Percentiles rank a stretch among this genome's conserved stretches.
Evolutionary conservation across 2,888 invertebrate genomes (phyloP).

Genomic region (Antheraea assamensis): DNA sequence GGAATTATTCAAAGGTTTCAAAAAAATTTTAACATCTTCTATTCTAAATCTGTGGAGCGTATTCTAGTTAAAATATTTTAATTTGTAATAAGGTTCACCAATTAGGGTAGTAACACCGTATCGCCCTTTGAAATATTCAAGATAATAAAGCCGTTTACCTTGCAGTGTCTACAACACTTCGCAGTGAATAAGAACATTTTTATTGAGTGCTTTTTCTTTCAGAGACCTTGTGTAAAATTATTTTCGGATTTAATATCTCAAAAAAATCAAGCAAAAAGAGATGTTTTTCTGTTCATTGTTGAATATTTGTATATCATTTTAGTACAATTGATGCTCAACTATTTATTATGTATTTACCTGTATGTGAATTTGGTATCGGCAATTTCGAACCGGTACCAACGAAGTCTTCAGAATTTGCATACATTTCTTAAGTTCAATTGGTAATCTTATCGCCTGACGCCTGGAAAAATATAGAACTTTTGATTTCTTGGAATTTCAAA

Average conservation of each 20-base stretch:
- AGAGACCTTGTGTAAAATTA: background rate
- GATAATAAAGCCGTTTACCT: slow-evolving; percentile 1
- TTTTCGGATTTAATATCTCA: background rate
- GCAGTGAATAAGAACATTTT: background rate
- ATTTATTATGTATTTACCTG: too few species aligned
- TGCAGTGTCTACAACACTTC: background rate
- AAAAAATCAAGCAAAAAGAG: too few species aligned
- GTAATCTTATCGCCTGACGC: too few species aligned
- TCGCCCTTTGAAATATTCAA: background rate
- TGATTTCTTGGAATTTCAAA: too few species aligned
- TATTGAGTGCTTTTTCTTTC: background rate
- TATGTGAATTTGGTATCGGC: too few species aligned
- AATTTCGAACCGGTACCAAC: too few species aligned
- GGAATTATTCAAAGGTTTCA: background rate
- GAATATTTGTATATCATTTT: too few species aligned
- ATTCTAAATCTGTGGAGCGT: background rate
- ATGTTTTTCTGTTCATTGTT: too few species aligned
- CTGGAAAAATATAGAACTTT: too few species aligned
- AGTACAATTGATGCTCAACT: too few species aligned
- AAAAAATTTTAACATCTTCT: background rate
- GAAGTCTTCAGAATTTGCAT: too few species aligned
- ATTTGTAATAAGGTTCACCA: background rate
- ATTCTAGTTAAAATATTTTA: background rate
- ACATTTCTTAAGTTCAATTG: too few species aligned
- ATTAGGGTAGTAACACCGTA: background rate